A percentile compares a stretch with the other conserved stretches of the same genome.
phyloP scores from a whole-genome alignment of 2,797 vertebrate genomes.

The Artibeus lituratus region DNA sequence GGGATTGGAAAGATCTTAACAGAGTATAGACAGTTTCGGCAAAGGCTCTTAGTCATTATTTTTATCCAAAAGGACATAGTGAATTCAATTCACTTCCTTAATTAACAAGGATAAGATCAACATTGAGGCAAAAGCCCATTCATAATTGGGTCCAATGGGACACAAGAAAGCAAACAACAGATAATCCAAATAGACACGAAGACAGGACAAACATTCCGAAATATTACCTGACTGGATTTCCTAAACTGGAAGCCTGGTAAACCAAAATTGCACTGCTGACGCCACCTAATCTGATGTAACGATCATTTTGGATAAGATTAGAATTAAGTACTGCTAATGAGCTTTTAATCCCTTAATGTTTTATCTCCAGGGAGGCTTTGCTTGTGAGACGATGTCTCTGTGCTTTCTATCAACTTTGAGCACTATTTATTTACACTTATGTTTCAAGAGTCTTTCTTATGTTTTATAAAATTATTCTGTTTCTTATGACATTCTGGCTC shows the following conservation, averaged over 20 bases:
- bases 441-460: background rate
- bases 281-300: constrained; percentile 14
- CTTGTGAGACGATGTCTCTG: background rate
- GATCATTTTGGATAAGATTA: constrained; percentile 44
- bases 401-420: background rate
- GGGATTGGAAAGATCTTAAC: constrained; percentile 49
- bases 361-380: constrained; percentile 34
- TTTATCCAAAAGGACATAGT: constrained; percentile 64
- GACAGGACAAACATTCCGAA: constrained; percentile 71
- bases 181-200: constrained; percentile 74
- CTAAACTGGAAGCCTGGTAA: constrained; percentile 25
- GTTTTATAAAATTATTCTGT: background rate
- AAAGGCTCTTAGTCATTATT: constrained; percentile 72
- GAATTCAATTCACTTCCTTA: constrained; percentile 78
- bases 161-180: constrained; percentile 57
- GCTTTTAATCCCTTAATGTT: constrained; percentile 50
- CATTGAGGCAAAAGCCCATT: constrained; percentile 72
- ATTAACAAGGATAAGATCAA: constrained; percentile 80
- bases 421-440: background rate
- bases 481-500: background rate
- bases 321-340: constrained; percentile 35
- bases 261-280: background rate
- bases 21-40: constrained; percentile 48
- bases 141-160: constrained; percentile 79
- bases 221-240: constrained; percentile 59